Conservation (phyloP, 2,113 vertebrate species). For the Poecile atricapillus region DNA sequence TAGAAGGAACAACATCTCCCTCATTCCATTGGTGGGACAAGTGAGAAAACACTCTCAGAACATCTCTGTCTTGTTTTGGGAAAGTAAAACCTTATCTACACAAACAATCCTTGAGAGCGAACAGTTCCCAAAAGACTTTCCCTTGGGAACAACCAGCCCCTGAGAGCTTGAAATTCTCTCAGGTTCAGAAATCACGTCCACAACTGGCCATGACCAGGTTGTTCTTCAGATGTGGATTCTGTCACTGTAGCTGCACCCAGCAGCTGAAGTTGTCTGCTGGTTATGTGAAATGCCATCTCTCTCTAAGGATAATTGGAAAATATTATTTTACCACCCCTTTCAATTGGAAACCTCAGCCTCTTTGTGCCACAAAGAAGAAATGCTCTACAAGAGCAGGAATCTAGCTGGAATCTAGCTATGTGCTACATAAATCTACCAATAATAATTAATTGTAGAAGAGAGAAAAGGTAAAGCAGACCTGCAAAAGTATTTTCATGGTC, state of each 20-base stretch:
- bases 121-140: too few relatives aligned
- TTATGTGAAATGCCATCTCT: neutral
- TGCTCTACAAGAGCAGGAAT: neutral
- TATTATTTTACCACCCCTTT: neutral
- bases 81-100: too few relatives aligned
- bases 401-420: neutral
- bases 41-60: too few relatives aligned
- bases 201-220: fast-evolving
- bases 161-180: too few relatives aligned
- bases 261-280: neutral
- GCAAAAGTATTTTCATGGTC: neutral
- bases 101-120: too few relatives aligned
- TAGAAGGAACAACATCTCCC: too few relatives aligned
- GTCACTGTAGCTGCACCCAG: neutral
- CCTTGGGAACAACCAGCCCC: too few relatives aligned
- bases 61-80: too few relatives aligned
- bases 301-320: neutral
- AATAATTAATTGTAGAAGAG: neutral
- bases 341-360: neutral
- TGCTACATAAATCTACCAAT: neutral
- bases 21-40: too few relatives aligned
- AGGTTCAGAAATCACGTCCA: too few relatives aligned
- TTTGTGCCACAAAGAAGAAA: neutral
- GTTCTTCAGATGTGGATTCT: neutral
- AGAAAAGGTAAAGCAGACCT: neutral